Base-by-base conservation (phyloP, 2,888 invertebrate species). In the Therioaphis trifolii region DNA sequence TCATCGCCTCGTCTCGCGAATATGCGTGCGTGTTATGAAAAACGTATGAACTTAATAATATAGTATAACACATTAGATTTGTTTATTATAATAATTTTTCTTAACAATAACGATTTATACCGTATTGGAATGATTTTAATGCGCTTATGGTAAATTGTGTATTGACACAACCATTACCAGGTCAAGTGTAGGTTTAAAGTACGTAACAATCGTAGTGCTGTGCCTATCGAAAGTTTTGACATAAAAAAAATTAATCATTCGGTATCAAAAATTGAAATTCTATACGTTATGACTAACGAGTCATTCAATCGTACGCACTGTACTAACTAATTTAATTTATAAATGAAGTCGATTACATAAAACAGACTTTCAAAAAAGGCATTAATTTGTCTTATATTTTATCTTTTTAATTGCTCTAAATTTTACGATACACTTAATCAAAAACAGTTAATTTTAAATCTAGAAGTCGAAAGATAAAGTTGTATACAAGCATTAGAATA, bases 381-480 rank as follows among this genome's bases (percentile, higher is more conserved):
- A 18, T 52, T n/a, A 12, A 52, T 4, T 18, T 52, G n/a, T 52
- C 35, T 72, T n/a, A 49, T 49, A 27, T n/a, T 29, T n/a, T n/a
- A n/a, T n/a, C n/a, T n/a, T n/a, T n/a, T 49, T 27, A 49, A 52
- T 29, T 52, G n/a, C 4, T 72, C 52, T 72, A 35, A 72, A 72
- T 29, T 29, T 55, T 4, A 55, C 35, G 27, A 14, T 35, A 11
- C 35, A 21, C 49, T 49, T 35, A 18, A 55, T 55, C 27, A 29
- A 14, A 27, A 52, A 74, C 29, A 21, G 18, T 74, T 74, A 40
- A 74, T 35, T 29, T 74, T 9, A 14, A 52, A 35, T 35, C 52
- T 55, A 55, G 55, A 35, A 29, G 14, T 55, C 21, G n/a, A 71
- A 71, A n/a, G 29, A 72, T 72, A 52, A 72, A 72, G n/a, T 72